Evolutionary conservation across 2,113 vertebrate species (phyloP), one percentile per base, ranked within the genome.

Genomic region (Chaenocephalus aceratus): DNA sequence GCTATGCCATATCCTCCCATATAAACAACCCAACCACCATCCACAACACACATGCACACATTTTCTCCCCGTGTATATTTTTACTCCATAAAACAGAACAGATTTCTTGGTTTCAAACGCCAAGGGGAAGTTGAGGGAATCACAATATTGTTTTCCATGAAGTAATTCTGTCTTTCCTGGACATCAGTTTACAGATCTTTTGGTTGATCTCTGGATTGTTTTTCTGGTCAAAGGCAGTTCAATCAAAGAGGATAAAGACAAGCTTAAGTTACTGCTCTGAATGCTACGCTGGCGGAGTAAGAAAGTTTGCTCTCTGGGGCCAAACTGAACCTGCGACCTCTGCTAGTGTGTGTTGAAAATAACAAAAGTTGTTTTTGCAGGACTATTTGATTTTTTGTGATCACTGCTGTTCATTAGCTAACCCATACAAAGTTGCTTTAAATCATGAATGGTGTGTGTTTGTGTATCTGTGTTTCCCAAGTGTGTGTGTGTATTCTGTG

Each of bases 1-100:
- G 75, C 88, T 84, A 88, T 86, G 90, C 77, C 91, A 87, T 89
- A 91, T 90, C 89, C 89, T 91, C 86, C 80, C 89, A 85, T 91
- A 88, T 91, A 91, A 94, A 94, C 86, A 89, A 92, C 51, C 77
- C 58, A 56, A 90, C 89, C 85, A 18, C 79, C 83, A 81, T 87
- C 79, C 88, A 87, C 86, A 90, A 86, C 82, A 89, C 51, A 79
- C 75, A 81, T 41, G 6, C 8, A 82, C 2, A 9, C 82, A 86
- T 75, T 90, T 78, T 76, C 66, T 67, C 81, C 83, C 26, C 52
- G 63, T 87, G 85, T 91, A 89, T 91, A 91, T 92, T 93, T 91
- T 90, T 83, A 87, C 75, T 86, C 79, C 21, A 49, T 44, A 54
- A 80, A 79, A 84, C 57, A 23, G 71, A 85, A 78, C 62, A 75